A percentile compares a stretch with the other conserved stretches of the same genome.
phyloP scores from a whole-genome alignment of 2,888 invertebrate genomes.

The Anthophora plumipes region DNA sequence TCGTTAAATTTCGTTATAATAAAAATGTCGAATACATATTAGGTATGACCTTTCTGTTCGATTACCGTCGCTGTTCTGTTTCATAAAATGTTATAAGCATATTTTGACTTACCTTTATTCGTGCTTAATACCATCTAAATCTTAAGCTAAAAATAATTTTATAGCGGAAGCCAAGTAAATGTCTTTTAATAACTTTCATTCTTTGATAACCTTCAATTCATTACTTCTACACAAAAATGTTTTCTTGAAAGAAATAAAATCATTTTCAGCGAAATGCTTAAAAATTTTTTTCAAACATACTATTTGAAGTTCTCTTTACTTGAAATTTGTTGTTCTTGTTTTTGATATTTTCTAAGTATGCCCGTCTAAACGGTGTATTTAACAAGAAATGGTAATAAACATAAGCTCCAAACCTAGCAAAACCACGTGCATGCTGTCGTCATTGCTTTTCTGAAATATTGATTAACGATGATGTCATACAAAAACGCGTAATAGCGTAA shows the following conservation, averaged over 20 bases:
- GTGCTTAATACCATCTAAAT: conserved; percentile 46
- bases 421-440: not conserved
- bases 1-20: not conserved
- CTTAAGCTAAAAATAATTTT: conserved; percentile 66
- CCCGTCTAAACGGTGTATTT: not conserved
- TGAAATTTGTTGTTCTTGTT: not conserved
- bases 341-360: not conserved
- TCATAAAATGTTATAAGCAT: not conserved
- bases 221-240: conserved; percentile 21
- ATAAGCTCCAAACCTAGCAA: not conserved
- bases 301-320: not conserved
- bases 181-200: conserved; percentile 68
- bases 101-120: conserved; percentile 32
- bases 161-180: conserved; percentile 62
- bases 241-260: not conserved
- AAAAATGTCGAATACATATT: not conserved
- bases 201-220: conserved; percentile 53
- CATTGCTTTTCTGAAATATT: conserved; percentile 30
- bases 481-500: conserved; percentile 16
- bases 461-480: conserved; percentile 43
- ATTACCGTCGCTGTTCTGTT: not conserved
- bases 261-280: not conserved
- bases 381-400: not conserved
- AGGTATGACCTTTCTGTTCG: not conserved
- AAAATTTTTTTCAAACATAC: not conserved